Percentiles rank a stretch among this genome's conserved stretches.
Evolutionary conservation across 2,888 invertebrate species (phyloP).

Genomic region (Ornithoptera priamus): DNA sequence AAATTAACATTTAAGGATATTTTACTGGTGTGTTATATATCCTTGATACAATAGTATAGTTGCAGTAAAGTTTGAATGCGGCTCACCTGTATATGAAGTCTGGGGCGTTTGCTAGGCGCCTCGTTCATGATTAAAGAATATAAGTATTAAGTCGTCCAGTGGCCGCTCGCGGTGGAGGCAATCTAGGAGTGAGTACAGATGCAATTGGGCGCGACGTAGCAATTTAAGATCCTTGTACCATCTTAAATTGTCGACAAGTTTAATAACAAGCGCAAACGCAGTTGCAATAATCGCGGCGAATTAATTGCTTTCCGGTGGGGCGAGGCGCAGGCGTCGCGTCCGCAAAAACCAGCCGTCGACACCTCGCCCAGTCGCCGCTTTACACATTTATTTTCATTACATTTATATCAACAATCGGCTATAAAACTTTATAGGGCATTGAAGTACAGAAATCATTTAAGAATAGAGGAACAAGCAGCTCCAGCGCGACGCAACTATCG

Average conservation of each 20-base stretch:
- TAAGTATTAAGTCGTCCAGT: slow-evolving; percentile 57
- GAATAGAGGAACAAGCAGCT: no score
- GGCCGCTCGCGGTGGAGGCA: slow-evolving; percentile 60
- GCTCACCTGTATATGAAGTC: slow-evolving; percentile 63
- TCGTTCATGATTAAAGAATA: slow-evolving; percentile 62
- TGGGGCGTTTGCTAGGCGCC: slow-evolving; percentile 51
- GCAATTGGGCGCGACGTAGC: slow-evolving; percentile 67
- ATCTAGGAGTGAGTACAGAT: slow-evolving; percentile 61
- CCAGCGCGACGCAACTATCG: no score
- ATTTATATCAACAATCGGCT: slow-evolving; percentile 22
- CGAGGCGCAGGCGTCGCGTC: slow-evolving; percentile 52
- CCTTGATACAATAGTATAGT: no score
- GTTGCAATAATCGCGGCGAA: slow-evolving; percentile 71
- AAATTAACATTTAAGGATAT: no score
- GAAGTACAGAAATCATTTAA: slow-evolving; percentile 12
- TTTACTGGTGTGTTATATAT: no score
- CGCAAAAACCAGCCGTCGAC: slow-evolving; percentile 23
- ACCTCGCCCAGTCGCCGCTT: background rate
- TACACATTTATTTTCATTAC: slow-evolving; percentile 10
- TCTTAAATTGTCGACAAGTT: slow-evolving; percentile 77
- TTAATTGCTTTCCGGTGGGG: slow-evolving; percentile 62
- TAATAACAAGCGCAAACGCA: slow-evolving; percentile 72
- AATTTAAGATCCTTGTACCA: slow-evolving; percentile 73
- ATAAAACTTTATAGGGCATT: slow-evolving; percentile 26
- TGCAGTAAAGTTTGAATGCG: no score